These are phyloP conservation scores for Pterois miles DNA, from an alignment of 2,797 vertebrate species.

Conservation along the genomic window DNA sequence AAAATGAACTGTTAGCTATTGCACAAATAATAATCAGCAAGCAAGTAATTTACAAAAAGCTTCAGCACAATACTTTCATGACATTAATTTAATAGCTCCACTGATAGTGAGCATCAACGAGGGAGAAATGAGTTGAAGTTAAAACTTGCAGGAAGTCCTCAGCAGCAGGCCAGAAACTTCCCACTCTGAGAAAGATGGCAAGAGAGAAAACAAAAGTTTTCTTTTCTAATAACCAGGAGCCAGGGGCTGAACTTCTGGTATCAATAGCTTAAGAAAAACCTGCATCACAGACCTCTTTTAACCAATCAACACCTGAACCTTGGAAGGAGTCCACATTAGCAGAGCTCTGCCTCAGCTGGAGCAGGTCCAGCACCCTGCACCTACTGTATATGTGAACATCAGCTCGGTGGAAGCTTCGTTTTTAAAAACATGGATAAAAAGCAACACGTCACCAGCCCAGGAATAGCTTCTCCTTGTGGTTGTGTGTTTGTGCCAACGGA, in stretches of 20 bases:
- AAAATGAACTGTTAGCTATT: neutral
- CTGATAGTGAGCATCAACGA: neutral
- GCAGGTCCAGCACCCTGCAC: constrained; percentile 29
- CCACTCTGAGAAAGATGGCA: neutral
- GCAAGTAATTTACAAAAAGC: neutral
- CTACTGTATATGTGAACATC: constrained; percentile 33
- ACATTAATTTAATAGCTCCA: neutral
- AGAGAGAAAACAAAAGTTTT: constrained; percentile 19
- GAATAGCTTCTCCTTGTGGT: constrained; percentile 17
- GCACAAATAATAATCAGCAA: neutral
- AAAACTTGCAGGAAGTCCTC: constrained; percentile 8
- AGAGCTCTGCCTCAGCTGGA: constrained; percentile 31
- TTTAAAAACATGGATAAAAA: constrained; percentile 23
- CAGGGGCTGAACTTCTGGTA: neutral
- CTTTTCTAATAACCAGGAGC: constrained; percentile 15
- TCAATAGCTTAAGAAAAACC: constrained; percentile 22
- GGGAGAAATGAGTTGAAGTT: neutral
- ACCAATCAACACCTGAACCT: constrained; percentile 38
- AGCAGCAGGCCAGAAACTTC: constrained; percentile 9
- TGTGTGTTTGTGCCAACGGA: constrained; percentile 16
- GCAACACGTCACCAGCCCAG: neutral
- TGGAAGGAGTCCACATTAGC: constrained; percentile 29
- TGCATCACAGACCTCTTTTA: constrained; percentile 20
- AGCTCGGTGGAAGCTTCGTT: neutral
- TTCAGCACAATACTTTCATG: neutral